These are phyloP conservation scores for Pollenia labialis DNA, from an alignment of 2,888 invertebrate species.

Conservation along the genomic window DNA sequence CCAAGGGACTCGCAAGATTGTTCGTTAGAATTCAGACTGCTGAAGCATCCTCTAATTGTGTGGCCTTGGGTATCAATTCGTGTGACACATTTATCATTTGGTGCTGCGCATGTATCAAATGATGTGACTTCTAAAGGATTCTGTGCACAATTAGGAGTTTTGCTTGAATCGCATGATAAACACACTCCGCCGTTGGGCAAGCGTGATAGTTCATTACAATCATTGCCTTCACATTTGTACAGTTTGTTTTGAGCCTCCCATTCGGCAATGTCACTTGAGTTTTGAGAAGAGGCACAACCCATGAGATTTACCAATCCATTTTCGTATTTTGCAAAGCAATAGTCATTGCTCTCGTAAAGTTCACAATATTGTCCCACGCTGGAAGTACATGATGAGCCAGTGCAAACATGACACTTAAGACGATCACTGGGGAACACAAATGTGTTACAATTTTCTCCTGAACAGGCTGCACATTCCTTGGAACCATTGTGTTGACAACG, in stretches of 20 bases:
- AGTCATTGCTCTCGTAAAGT: conserved; percentile 76
- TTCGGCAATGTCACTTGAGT: conserved; percentile 74
- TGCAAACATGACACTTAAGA: conserved; percentile 79
- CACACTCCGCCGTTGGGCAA: conserved; percentile 77
- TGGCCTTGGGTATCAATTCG: conserved; percentile 74
- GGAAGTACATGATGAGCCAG: conserved; percentile 74
- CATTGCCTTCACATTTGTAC: conserved; percentile 75
- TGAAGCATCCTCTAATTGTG: conserved; percentile 80
- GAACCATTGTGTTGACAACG: conserved; percentile 75
- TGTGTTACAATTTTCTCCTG: conserved; percentile 76
- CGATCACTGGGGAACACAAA: conserved; percentile 79
- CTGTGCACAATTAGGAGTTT: conserved; percentile 78
- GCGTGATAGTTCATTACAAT: conserved; percentile 77
- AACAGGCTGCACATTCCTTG: conserved; percentile 76
- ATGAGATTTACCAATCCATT: conserved; percentile 74
- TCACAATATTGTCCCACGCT: conserved; percentile 75
- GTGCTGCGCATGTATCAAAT: conserved; percentile 75
- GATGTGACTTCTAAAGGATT: conserved; percentile 74
- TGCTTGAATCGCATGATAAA: conserved; percentile 79
- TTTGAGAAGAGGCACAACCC: conserved; percentile 80
- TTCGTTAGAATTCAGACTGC: conserved; percentile 71
- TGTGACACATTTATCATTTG: conserved; percentile 77
- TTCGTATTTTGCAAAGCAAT: conserved; percentile 80
- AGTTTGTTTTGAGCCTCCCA: conserved; percentile 78
- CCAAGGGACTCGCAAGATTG: conserved; percentile 76